Evolutionary conservation across 2,113 vertebrate species (phyloP), one percentile per base, ranked within the genome.

Genomic region (Cettia cetti): DNA sequence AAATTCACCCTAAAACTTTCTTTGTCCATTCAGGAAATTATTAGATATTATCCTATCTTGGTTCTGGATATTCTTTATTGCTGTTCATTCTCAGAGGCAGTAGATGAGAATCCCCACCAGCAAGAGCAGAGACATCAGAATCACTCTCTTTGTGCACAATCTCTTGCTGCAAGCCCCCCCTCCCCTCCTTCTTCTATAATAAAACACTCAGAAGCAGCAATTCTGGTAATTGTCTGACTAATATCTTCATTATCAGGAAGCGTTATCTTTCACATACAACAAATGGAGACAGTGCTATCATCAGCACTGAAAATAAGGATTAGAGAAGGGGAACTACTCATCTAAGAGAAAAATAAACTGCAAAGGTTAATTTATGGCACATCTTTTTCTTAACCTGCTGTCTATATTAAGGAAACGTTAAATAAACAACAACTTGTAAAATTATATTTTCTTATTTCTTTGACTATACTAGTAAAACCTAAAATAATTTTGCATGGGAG

Each of bases 21-120:
- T 89, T 89, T 94, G 77, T 91, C 75, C 40, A 5, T 28, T 65
- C 65, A 94, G 91, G 94, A 95, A 97, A 91, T 94, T 91, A 95
- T 89, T 85, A 89, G 95, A 87, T 94, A 79, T 57, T 72, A 95
- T 96, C 81, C 44, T 84, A 0, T 35, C 69, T 72, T 45, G 7
- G n/a, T 57, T 87, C 31, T 59, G 77, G 65, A 50, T 86, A 72
- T 60, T 82, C 50, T 92, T 82, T 85, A 94, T 79, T 87, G 86
- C 50, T 86, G 40, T 57, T 71, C 33, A n/a, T 82, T 79, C 24
- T 68, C 61, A 40, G 35, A 80, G 54, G 33, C 9, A 0, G 30
- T 18, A 18, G 52, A 59, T 74, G 63, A 82, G 54, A 83, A 82
- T 57, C 49, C 24, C 52, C 76, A 53, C 11, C 35, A 88, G 33